Conservation (phyloP, 1,140 invertebrate genomes). For the Aphaenogaster rudis region DNA sequence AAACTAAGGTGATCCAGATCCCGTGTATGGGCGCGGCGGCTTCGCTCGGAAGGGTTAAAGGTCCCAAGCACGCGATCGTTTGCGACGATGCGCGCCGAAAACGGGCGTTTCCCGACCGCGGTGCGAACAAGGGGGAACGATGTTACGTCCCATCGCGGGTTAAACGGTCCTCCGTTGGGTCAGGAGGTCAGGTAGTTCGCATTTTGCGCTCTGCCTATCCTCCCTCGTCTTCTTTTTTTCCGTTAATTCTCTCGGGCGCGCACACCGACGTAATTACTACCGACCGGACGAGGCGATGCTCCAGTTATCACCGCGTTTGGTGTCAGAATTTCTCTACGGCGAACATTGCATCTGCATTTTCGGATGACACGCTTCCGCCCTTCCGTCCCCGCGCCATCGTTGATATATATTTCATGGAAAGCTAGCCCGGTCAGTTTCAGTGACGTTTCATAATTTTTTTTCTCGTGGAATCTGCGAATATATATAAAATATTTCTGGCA, state of each 20-base stretch:
- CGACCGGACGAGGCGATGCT: not conserved
- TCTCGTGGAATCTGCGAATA: not conserved
- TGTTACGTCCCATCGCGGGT: slow-evolving; percentile 1
- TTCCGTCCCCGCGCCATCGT: not conserved
- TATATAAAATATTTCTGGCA: slow-evolving; percentile 31
- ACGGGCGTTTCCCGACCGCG: not conserved
- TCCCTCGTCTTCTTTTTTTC: not conserved
- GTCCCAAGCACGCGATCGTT: slow-evolving; percentile 5
- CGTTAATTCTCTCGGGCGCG: not conserved
- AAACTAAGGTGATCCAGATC: slow-evolving; percentile 29
- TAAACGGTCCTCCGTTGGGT: slow-evolving; percentile 22
- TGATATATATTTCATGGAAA: slow-evolving; percentile 32
- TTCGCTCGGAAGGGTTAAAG: slow-evolving; percentile 10
- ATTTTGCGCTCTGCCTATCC: not conserved
- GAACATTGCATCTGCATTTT: slow-evolving; percentile 36
- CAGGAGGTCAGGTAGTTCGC: slow-evolving; percentile 35
- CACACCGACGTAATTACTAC: slow-evolving; percentile 30
- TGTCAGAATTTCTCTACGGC: not conserved
- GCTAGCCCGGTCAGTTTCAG: slow-evolving; percentile 30
- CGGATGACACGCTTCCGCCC: not conserved
- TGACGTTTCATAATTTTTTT: slow-evolving; percentile 33
- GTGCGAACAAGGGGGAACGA: not conserved
- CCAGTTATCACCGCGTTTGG: slow-evolving; percentile 22
- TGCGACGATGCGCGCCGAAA: slow-evolving; percentile 2
- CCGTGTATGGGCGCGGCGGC: not conserved